These are phyloP conservation scores for Pseudomyrmex concolor DNA, from an alignment of 1,140 invertebrate genomes.

Conservation along the genomic window DNA sequence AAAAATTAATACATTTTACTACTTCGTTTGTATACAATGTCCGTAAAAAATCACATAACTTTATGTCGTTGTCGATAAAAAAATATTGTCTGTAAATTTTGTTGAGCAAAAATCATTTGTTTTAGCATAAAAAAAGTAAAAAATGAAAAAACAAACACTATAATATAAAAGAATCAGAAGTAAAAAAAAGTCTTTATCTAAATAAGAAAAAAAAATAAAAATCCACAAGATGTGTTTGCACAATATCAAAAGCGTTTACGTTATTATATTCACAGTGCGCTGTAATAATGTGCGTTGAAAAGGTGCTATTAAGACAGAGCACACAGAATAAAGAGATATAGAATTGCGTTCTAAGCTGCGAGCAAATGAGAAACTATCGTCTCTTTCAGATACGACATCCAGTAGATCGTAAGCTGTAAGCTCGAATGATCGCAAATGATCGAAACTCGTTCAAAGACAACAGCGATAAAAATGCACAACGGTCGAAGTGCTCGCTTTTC, in stretches of 20 bases:
- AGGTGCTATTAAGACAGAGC: constrained; percentile 57
- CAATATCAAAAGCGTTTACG: constrained; percentile 68
- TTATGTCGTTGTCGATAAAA: neutral
- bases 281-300: constrained; percentile 39
- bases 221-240: constrained; percentile 48
- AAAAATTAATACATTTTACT: neutral
- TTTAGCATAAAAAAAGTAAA: neutral
- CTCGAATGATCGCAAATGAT: constrained; percentile 54
- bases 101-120: neutral
- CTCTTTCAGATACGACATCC: constrained; percentile 32
- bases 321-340: constrained; percentile 32
- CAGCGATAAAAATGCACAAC: constrained; percentile 50
- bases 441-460: constrained; percentile 16
- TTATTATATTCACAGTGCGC: constrained; percentile 36
- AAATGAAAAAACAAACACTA: neutral
- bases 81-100: constrained; percentile 16
- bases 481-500: constrained; percentile 24
- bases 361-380: constrained; percentile 43
- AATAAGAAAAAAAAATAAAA: constrained; percentile 61
- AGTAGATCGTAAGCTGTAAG: constrained; percentile 53
- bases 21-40: neutral
- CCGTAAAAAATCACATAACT: constrained; percentile 14
- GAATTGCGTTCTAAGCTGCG: constrained; percentile 25
- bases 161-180: constrained; percentile 24
- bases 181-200: constrained; percentile 45